Base-by-base conservation (phyloP, 2,797 vertebrate species). In the Heteromormyrus szaboi region DNA sequence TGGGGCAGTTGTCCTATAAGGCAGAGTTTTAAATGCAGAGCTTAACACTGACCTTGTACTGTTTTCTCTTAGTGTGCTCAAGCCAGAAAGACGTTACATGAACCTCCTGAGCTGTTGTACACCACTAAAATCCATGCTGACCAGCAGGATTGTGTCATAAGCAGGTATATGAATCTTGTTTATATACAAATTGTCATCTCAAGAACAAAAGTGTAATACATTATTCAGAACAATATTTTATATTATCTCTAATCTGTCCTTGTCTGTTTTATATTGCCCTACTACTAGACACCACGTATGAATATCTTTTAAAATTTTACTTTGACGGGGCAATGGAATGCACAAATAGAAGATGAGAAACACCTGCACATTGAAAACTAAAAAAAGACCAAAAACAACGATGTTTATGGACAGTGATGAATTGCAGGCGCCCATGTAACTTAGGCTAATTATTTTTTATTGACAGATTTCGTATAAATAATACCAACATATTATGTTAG, bases 1-100 rank as follows among this genome's bases (percentile, higher is more conserved):
- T 97, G 1, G 98, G 98, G 84, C 99, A 99, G 91, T 99, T 99
- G 95, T 99, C 99, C 99, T 99, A 90, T 86, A 93, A 92, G 25
- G 14, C n/a, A 72, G 12, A 54, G 87, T 44, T 68, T 68, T 68
- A 33, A 68, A 68, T 68, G 11, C 65, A 89, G 17, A 72, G 85
- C 37, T 22, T 25, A 22, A 86, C 22, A 5, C 11, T 14, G 22
- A 48, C 41, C 33, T 54, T 25, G 12, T 29, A 29, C 51, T 17
- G 1, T 12, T 33, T 54, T 54, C 50, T 86, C 84, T 25, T 33
- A 68, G 44, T 22, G 46, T 14, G 17, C n/a, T 29, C 11, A 46
- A 25, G 5, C 11, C 22, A 29, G 25, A 25, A 53, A 25, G n/a
- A 51, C 1, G 8, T 85, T 46, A 85, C 6, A 85, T 25, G n/a